These are phyloP conservation scores for Lemur catta DNA, from an alignment of 2,797 vertebrate genomes.

Conservation along the genomic window DNA sequence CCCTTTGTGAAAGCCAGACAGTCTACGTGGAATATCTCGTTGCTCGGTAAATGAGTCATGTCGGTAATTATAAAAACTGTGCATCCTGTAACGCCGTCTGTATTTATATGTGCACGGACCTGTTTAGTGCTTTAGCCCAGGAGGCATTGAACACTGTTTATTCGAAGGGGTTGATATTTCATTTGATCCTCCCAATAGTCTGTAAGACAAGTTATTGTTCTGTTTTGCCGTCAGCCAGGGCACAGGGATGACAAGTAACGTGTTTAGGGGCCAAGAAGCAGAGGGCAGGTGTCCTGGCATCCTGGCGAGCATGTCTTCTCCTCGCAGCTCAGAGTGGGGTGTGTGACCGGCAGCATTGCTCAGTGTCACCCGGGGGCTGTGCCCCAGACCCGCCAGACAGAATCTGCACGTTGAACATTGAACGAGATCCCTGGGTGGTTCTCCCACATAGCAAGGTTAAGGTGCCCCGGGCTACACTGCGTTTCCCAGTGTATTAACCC, in stretches of 20 bases:
- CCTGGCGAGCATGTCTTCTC: neutral
- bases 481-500: neutral
- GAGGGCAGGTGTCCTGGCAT: neutral
- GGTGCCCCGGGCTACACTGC: accelerated
- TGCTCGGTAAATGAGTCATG: neutral
- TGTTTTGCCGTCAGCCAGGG: neutral
- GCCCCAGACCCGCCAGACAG: no score
- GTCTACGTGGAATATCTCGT: neutral
- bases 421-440: no score
- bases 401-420: neutral
- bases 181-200: neutral
- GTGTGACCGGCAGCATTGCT: neutral
- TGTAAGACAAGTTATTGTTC: neutral
- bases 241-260: neutral
- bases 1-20: neutral
- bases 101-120: neutral
- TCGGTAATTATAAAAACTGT: neutral
- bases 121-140: neutral
- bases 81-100: neutral
- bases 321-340: neutral
- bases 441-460: accelerated
- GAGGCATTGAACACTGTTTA: neutral
- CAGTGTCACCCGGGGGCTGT: neutral
- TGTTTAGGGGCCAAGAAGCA: neutral
- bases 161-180: neutral